phyloP scores from a whole-genome alignment of 2,113 vertebrate species.

The Dryoscopus gambensis region DNA sequence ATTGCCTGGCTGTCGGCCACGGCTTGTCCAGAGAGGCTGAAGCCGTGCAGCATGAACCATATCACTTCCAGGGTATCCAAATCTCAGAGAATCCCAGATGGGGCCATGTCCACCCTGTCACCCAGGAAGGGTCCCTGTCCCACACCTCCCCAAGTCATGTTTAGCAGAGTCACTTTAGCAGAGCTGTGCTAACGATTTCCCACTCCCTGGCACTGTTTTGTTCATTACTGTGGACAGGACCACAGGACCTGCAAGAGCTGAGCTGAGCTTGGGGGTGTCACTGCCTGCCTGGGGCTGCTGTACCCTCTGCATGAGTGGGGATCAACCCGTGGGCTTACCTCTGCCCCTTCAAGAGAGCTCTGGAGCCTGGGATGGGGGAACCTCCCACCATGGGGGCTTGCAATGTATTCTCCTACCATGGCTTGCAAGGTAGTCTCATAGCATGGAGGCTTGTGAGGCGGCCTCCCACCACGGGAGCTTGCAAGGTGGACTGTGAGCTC shows the following conservation, averaged over 20 bases:
- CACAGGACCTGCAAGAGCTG: background rate
- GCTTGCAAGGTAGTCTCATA: background rate
- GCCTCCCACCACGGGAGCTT: background rate
- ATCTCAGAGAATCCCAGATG: background rate
- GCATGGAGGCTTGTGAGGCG: background rate
- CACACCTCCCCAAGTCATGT: background rate
- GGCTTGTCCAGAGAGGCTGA: background rate
- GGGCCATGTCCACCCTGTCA: background rate
- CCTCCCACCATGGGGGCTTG: background rate
- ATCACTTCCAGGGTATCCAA: background rate
- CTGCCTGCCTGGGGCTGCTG: background rate
- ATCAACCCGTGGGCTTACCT: background rate
- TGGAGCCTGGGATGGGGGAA: background rate
- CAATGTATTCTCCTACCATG: background rate
- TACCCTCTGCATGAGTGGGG: background rate
- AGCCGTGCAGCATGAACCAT: accelerated
- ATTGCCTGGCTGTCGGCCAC: background rate
- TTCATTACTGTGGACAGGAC: background rate
- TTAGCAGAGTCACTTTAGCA: background rate
- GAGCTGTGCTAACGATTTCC: background rate
- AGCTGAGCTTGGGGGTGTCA: background rate
- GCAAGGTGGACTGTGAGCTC: background rate
- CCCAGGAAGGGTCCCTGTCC: background rate
- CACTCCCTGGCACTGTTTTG: background rate
- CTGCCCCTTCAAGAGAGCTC: background rate